These are phyloP conservation scores for Cephalopachus bancanus DNA, from an alignment of 2,797 vertebrate genomes.

Conservation along the genomic window DNA sequence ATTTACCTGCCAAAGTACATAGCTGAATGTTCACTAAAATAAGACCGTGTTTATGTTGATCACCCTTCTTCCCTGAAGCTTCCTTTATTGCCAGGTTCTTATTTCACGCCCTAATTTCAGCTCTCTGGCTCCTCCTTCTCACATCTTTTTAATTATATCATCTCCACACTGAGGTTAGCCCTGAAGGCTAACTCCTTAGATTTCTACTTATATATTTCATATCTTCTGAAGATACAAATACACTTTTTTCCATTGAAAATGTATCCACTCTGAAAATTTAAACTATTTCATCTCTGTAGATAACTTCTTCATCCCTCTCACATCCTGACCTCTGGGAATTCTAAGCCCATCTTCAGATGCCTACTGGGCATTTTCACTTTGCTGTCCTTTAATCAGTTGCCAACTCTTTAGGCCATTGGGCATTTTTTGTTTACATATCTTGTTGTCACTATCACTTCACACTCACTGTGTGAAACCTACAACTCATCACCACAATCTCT, in stretches of 20 bases:
- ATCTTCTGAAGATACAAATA: neutral
- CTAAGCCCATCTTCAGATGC: neutral
- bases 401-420: neutral
- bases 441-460: neutral
- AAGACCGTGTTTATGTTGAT: neutral
- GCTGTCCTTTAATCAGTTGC: neutral
- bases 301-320: neutral
- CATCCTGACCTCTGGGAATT: neutral
- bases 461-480: neutral
- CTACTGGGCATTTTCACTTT: neutral
- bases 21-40: neutral
- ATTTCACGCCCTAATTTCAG: neutral
- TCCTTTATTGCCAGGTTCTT: neutral
- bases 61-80: neutral
- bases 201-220: neutral
- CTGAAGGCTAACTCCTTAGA: neutral
- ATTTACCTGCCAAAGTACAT: constrained; percentile 59
- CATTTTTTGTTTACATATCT: neutral
- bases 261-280: neutral
- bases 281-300: neutral
- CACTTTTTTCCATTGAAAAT: constrained; percentile 29
- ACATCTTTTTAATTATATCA: neutral
- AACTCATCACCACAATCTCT: neutral
- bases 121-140: neutral
- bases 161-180: neutral